Evolutionary conservation across 2,888 invertebrate genomes (phyloP).

Genomic region (Maniola hyperantus): DNA sequence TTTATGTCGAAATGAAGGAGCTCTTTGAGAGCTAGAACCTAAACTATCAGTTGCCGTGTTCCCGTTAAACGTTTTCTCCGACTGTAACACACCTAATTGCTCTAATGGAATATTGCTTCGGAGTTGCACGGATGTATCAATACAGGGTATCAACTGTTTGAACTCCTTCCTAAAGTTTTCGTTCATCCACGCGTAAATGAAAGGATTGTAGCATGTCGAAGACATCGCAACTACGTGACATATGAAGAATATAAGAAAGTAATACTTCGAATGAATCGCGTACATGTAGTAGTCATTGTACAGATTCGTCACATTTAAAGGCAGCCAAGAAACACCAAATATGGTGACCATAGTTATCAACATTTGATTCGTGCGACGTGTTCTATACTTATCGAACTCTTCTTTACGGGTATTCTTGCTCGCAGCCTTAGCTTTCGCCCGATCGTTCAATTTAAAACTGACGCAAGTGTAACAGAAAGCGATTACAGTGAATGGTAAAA

Average conservation of each 20-base stretch:
- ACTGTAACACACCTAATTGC: conserved; percentile 80
- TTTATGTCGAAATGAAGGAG: conserved; percentile 77
- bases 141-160: conserved; percentile 88
- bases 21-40: conserved; percentile 80
- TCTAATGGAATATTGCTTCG: conserved; percentile 75
- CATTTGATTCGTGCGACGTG: conserved; percentile 97
- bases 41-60: conserved; percentile 87
- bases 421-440: conserved; percentile 93
- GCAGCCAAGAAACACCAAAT: conserved; percentile 98
- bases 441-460: conserved; percentile 92
- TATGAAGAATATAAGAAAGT: conserved; percentile 94
- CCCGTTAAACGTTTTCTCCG: conserved; percentile 89
- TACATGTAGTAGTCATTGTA: conserved; percentile 90
- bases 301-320: conserved; percentile 94
- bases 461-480: conserved; percentile 97
- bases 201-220: conserved; percentile 98
- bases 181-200: conserved; percentile 98
- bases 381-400: conserved; percentile 94
- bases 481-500: conserved; percentile 96
- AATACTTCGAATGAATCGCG: conserved; percentile 90
- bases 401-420: conserved; percentile 93
- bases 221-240: conserved; percentile 97
- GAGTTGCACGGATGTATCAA: conserved; percentile 75
- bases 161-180: conserved; percentile 97
- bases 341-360: conserved; percentile 98